Conservation (phyloP, 2,113 vertebrate species). For the Neomonachus schauinslandi region DNA sequence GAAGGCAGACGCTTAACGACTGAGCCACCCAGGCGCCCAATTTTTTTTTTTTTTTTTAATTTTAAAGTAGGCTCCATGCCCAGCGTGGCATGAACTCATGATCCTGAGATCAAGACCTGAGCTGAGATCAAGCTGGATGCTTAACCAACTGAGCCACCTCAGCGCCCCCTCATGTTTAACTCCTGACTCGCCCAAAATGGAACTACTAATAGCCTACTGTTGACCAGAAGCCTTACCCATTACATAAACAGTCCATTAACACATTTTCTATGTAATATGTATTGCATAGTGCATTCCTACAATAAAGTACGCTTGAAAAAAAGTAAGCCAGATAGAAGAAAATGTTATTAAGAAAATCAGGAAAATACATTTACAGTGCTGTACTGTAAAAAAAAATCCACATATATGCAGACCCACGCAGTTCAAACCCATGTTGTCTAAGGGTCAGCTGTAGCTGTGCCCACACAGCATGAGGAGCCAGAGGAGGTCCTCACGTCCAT, state of each 20-base stretch:
- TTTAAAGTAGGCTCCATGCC: background rate
- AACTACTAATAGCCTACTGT: background rate
- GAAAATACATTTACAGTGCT: background rate
- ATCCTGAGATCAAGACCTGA: background rate
- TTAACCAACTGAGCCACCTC: background rate
- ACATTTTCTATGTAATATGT: background rate
- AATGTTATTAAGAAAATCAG: background rate
- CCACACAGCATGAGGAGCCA: background rate
- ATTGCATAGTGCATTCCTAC: background rate
- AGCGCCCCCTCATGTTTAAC: background rate
- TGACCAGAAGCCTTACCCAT: background rate
- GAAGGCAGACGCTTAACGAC: too few species aligned
- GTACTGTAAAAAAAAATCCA: background rate
- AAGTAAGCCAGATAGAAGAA: background rate
- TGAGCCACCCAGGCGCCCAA: too few species aligned
- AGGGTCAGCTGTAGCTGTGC: background rate
- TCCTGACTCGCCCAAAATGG: background rate
- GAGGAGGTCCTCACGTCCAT: fast-evolving
- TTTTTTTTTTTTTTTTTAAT: background rate
- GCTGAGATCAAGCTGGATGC: background rate
- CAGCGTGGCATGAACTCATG: background rate
- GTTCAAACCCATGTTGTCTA: background rate
- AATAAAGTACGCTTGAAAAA: background rate
- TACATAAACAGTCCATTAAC: background rate
- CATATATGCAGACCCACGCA: background rate